Evolutionary conservation across 1,140 invertebrate genomes (phyloP).

Genomic region (Carposina sasakii): DNA sequence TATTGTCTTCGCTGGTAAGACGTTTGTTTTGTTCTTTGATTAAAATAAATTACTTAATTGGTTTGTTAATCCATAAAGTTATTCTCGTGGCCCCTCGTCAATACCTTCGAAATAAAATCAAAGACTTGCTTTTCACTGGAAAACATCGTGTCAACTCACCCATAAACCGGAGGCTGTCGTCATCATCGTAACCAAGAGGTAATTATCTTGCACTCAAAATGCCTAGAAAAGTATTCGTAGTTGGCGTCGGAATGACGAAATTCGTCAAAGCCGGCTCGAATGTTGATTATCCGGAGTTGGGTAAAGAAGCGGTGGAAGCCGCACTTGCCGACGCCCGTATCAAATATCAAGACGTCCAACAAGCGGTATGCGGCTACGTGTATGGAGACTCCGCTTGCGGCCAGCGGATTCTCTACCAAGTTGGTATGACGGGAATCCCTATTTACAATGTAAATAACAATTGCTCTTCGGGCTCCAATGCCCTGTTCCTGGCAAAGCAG

Average conservation of each 20-base stretch:
- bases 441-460: constrained; percentile 99
- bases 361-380: constrained; percentile 95
- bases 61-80: too few species aligned
- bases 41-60: too few species aligned
- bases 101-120: too few species aligned
- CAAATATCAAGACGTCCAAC: constrained; percentile 86
- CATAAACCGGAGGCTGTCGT: constrained; percentile 19
- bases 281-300: constrained; percentile 96
- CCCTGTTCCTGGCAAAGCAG: constrained; percentile 92
- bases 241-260: constrained; percentile 98
- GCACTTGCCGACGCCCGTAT: constrained; percentile 91
- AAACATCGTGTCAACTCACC: too few species aligned
- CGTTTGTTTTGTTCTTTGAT: too few species aligned
- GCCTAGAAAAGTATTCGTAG: constrained; percentile 84
- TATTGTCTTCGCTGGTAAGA: not conserved
- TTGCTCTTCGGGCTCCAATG: constrained; percentile 96
- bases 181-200: constrained; percentile 46
- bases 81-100: too few species aligned
- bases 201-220: constrained; percentile 54
- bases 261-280: constrained; percentile 86
- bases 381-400: constrained; percentile 98
- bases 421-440: constrained; percentile 97
- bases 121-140: too few species aligned
- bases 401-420: constrained; percentile 93
- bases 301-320: constrained; percentile 92